Evolutionary conservation across 2,888 invertebrate species (phyloP).

Genomic region (Trichogramma dendrolimi): DNA sequence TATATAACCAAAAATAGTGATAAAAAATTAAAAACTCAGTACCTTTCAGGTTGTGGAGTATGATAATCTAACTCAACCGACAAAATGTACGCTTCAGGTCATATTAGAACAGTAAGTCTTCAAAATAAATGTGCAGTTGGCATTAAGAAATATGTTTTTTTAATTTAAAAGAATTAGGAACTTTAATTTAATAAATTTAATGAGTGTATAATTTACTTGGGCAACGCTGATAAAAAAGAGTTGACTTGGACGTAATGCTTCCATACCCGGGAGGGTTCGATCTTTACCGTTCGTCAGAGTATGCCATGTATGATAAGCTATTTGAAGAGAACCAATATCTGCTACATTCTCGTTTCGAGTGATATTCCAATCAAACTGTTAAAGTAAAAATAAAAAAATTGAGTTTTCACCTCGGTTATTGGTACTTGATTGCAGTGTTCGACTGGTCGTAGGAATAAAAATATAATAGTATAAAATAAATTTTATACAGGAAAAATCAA

Average conservation of each 20-base stretch:
- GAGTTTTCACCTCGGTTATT: background rate
- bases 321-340: slow-evolving; percentile 54
- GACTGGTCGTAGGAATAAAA: too few relatives aligned
- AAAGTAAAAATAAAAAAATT: slow-evolving; percentile 11
- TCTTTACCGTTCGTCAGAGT: slow-evolving; percentile 44
- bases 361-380: slow-evolving; percentile 55
- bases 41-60: slow-evolving; percentile 56
- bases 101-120: slow-evolving; percentile 56
- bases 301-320: slow-evolving; percentile 54
- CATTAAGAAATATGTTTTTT: slow-evolving; percentile 2
- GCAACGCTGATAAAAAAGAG: slow-evolving; percentile 56
- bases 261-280: slow-evolving; percentile 52
- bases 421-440: too few relatives aligned
- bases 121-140: slow-evolving; percentile 20
- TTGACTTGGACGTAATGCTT: slow-evolving; percentile 51
- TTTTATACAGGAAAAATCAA: too few relatives aligned
- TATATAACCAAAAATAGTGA: background rate
- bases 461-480: too few relatives aligned
- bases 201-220: slow-evolving; percentile 45
- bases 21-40: slow-evolving; percentile 9
- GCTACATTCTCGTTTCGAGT: slow-evolving; percentile 57
- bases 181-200: background rate
- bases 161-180: background rate
- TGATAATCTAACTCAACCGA: slow-evolving; percentile 56
- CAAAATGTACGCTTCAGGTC: slow-evolving; percentile 55